Evolutionary conservation across 2,113 vertebrate species (phyloP), one percentile per base, ranked within the genome.

Genomic region (Bos javanicus): DNA sequence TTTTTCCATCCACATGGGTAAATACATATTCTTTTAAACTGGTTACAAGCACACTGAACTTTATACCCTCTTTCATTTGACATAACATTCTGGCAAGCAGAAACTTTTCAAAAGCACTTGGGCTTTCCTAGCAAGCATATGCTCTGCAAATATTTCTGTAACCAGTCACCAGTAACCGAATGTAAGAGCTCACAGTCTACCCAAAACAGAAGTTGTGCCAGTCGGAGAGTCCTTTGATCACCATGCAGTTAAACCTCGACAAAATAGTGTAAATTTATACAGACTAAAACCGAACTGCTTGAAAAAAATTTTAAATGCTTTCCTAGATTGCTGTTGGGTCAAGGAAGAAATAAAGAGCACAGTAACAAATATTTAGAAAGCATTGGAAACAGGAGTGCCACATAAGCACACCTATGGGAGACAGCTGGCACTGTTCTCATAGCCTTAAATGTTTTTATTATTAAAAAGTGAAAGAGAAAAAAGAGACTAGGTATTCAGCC

Each of bases 401-500:
- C 43, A 5, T 52, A 60, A 50, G 67, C 48, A 94, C 36, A 88
- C 93, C 97, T 91, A 11, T 67, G 81, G 81, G 85, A 82, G 93
- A 81, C 87, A 96, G 94, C 91, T 82, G 92, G n/a, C 2, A 4
- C 87, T 91, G 11, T 92, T 96, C 94, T 96, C 33, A 5, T 60
- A 17, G 71, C 95, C 82, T 64, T 91, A 95, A 92, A 94, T 86
- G 88, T 78, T 71, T 96, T 92, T 97, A 89, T 95, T 97, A 97
- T 89, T 92, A 94, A 97, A 81, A 94, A 95, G 92, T 9, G 90
- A 93, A 50, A 95, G 82, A 81, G 92, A 86, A 30, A 90, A 56
- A 57, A 81, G 71, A 94, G 30, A 90, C 62, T 30, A 78, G 80
- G 91, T 86, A 89, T 91, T 96, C 67, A 91, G 67, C 56, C 60